Percentiles rank a stretch among this genome's conserved stretches.
These are phyloP conservation scores for Noctua janthe DNA, from an alignment of 2,888 invertebrate species.

Conservation along the genomic window DNA sequence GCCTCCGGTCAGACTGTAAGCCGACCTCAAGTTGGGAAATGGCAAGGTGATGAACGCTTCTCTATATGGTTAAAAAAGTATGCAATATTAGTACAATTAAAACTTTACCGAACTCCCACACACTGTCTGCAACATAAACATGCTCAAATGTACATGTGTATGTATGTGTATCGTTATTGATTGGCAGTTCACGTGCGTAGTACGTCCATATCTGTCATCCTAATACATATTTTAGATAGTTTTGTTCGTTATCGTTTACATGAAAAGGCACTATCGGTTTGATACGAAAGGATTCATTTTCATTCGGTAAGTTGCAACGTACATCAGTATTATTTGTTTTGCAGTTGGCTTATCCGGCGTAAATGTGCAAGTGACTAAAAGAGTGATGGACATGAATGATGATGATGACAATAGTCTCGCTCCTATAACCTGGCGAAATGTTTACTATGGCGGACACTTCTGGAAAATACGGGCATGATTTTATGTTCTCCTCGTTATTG, in stretches of 20 bases:
- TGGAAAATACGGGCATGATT: too few species aligned
- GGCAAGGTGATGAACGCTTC: neutral
- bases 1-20: neutral
- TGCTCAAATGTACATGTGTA: neutral
- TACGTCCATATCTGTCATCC: constrained; percentile 26
- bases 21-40: neutral
- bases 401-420: too few species aligned
- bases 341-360: neutral
- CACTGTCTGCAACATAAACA: neutral
- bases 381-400: too few species aligned
- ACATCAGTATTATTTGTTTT: neutral
- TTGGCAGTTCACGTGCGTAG: constrained; percentile 56
- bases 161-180: constrained; percentile 42
- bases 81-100: neutral
- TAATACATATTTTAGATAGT: constrained; percentile 51
- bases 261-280: constrained; percentile 35
- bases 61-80: neutral
- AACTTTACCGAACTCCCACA: neutral
- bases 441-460: too few species aligned
- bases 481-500: too few species aligned
- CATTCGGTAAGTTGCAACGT: neutral
- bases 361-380: neutral
- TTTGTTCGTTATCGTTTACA: constrained; percentile 36
- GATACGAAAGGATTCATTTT: constrained; percentile 3
- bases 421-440: too few species aligned